phyloP scores from a whole-genome alignment of 1,140 invertebrate species.

The Physella acuta region DNA sequence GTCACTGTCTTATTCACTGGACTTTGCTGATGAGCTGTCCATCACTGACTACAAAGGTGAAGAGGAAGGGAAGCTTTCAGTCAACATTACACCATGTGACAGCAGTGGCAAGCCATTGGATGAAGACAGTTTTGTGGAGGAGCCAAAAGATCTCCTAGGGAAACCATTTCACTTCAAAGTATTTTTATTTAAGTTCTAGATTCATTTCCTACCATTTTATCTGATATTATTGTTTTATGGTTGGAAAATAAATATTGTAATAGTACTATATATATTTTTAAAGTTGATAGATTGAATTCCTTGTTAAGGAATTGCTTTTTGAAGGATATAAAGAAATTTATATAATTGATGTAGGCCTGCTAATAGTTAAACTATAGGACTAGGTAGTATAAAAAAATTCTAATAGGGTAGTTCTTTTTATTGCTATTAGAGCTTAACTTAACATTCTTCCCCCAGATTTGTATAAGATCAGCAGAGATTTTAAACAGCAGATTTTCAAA shows the following conservation, averaged over 20 bases:
- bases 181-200: too few species aligned
- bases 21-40: constrained; percentile 57
- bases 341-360: too few species aligned
- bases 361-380: too few species aligned
- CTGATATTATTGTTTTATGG: constrained; percentile 1
- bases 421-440: too few species aligned
- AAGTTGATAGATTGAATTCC: not conserved
- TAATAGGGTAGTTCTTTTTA: too few species aligned
- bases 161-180: constrained; percentile 60
- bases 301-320: too few species aligned
- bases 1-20: constrained; percentile 56
- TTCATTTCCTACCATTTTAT: not conserved
- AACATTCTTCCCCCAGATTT: too few species aligned
- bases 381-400: too few species aligned
- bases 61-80: constrained; percentile 54
- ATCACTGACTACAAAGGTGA: constrained; percentile 59
- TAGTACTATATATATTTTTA: too few species aligned
- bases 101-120: constrained; percentile 56
- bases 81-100: constrained; percentile 59
- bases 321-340: too few species aligned
- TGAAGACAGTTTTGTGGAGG: constrained; percentile 57
- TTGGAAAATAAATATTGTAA: too few species aligned
- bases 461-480: constrained; percentile 45
- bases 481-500: constrained; percentile 54
- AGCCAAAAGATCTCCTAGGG: constrained; percentile 53